Conservation (phyloP, 1,140 invertebrate species). For the Drosophila trapezifrons region DNA sequence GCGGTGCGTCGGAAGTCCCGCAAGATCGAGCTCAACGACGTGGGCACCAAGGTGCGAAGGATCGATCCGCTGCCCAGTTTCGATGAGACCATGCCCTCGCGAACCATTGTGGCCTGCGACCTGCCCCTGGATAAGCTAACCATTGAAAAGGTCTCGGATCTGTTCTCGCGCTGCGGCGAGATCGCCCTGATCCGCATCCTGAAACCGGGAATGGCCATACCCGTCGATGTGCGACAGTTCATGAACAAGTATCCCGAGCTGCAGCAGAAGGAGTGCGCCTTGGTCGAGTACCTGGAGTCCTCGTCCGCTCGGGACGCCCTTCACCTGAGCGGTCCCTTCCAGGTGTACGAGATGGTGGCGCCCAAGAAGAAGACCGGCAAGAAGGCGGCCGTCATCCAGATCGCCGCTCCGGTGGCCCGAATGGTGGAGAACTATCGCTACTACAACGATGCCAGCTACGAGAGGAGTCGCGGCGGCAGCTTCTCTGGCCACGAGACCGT, state of each 20-base stretch:
- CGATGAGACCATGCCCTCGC: constrained; percentile 95
- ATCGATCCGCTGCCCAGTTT: constrained; percentile 93
- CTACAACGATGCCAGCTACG: constrained; percentile 73
- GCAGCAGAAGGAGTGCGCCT: constrained; percentile 92
- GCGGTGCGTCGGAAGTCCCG: constrained; percentile 90
- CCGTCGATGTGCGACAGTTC: constrained; percentile 94
- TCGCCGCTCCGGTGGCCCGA: constrained; percentile 74
- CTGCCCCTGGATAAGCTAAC: constrained; percentile 93
- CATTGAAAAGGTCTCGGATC: constrained; percentile 94
- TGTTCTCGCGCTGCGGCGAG: constrained; percentile 94
- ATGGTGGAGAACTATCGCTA: constrained; percentile 84
- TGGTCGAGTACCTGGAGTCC: constrained; percentile 95
- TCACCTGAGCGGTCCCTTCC: constrained; percentile 85
- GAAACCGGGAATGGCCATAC: constrained; percentile 93
- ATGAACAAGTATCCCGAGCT: constrained; percentile 95
- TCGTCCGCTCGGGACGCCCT: constrained; percentile 92
- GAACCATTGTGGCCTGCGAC: constrained; percentile 94
- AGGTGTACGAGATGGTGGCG: constrained; percentile 82
- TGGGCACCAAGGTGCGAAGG: constrained; percentile 95
- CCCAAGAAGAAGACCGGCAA: constrained; percentile 84
- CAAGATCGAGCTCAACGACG: constrained; percentile 94
- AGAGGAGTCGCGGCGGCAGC: constrained; percentile 79
- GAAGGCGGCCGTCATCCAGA: constrained; percentile 77
- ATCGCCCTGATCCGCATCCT: constrained; percentile 94
- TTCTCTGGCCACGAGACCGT: constrained; percentile 73